These are phyloP conservation scores for Grus americana DNA, from an alignment of 2,113 vertebrate genomes.

Conservation along the genomic window DNA sequence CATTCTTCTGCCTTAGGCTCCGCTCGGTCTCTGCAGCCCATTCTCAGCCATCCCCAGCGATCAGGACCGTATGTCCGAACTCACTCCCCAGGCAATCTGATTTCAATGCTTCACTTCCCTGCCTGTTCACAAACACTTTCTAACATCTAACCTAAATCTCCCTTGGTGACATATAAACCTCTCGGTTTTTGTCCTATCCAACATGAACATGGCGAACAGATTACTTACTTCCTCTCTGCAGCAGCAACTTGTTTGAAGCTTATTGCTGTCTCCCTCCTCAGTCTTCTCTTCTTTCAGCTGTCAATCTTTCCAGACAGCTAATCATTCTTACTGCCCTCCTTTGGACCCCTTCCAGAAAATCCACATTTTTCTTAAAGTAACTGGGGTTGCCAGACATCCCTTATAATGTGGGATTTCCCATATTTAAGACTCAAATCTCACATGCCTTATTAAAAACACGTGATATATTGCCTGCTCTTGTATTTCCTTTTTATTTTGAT, in stretches of 20 bases:
- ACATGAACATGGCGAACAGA: background rate
- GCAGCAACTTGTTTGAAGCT: background rate
- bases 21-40: background rate
- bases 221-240: background rate
- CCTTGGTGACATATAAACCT: background rate
- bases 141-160: background rate
- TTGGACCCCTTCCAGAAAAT: background rate
- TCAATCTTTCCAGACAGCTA: background rate
- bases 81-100: background rate
- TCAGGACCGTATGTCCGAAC: accelerated
- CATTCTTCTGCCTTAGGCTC: background rate
- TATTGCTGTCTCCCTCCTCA: background rate
- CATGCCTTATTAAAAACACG: background rate
- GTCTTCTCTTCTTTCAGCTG: background rate
- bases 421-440: conserved; percentile 12
- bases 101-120: background rate
- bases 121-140: background rate
- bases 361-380: background rate
- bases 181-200: background rate
- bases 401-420: conserved; percentile 5
- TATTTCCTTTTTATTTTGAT: background rate
- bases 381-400: background rate
- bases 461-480: background rate
- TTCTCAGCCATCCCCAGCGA: background rate
- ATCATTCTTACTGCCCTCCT: background rate